Evolutionary conservation across 2,113 vertebrate genomes (phyloP).

Genomic region (Petrocephalus zakoni): DNA sequence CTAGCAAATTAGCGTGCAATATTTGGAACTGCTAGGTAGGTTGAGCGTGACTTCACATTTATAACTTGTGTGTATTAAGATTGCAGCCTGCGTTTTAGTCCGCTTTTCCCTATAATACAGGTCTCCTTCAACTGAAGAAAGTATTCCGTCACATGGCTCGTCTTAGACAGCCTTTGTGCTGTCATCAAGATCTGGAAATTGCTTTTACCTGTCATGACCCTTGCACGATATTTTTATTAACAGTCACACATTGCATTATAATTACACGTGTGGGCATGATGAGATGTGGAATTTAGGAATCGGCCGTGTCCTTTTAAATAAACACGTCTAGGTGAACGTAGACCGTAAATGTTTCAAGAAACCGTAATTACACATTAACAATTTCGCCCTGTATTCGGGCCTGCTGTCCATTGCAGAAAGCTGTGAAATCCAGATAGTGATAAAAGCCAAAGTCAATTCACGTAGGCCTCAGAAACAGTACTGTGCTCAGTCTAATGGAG

Average conservation of each 20-base stretch:
- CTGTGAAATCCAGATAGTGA: constrained; percentile 31
- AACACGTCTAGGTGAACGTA: constrained; percentile 21
- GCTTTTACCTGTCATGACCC: background rate
- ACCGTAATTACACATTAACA: constrained; percentile 40
- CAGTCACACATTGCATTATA: background rate
- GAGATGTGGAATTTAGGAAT: constrained; percentile 12
- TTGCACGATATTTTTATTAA: constrained; percentile 5
- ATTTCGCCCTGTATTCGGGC: constrained; percentile 20
- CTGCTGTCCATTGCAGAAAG: constrained; percentile 29
- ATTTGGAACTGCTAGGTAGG: background rate
- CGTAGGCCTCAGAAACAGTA: constrained; percentile 10
- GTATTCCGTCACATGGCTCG: background rate
- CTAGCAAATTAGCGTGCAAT: background rate
- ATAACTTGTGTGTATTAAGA: background rate
- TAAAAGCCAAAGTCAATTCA: constrained; percentile 47
- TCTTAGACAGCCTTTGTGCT: background rate
- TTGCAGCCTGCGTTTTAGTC: background rate
- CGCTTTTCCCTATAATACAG: background rate
- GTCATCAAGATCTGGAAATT: constrained; percentile 10
- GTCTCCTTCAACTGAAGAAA: background rate
- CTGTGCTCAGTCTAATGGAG: background rate
- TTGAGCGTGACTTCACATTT: background rate
- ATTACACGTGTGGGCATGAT: background rate
- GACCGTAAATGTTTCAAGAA: constrained; percentile 36
- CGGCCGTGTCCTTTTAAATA: constrained; percentile 5